Base-by-base conservation (phyloP, 2,113 vertebrate species). In the Sander lucioperca region DNA sequence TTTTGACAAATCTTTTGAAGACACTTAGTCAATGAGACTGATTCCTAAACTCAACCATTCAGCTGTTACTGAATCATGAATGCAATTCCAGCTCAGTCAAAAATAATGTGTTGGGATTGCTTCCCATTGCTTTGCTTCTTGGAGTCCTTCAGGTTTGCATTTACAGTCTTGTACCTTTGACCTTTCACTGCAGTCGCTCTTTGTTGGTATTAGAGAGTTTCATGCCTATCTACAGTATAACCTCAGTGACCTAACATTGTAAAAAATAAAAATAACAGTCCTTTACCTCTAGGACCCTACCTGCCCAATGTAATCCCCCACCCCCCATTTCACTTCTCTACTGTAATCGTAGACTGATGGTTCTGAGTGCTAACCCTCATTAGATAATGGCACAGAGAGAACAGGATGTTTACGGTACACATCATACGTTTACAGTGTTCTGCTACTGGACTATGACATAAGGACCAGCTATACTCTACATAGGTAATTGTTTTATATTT, bases 311-410 rank as follows among this genome's bases (percentile, higher is more conserved):
- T 89, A 91, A 92, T 88, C 82, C 86, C 56, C 71, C 51, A 80
- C 86, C 56, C 71, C 51, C 57, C 39, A 59, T 48, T 76, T 83
- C 45, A 74, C 82, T 58, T 64, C 51, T 30, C 77, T 15, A 63
- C 50, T 81, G 78, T 74, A 64, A 85, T 80, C 3, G 39, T 62
- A 73, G 62, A 57, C 65, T 43, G 58, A 85, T 45, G 80, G 39
- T 78, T 83, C 30, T 54, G 33, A 86, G 84, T 54, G 78, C 80
- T 85, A 79, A 25, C 64, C 57, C 82, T 91, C 91, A 91, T 91
- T 90, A 90, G 87, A 83, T 91, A 91, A 92, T 92, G 86, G 83
- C 85, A 76, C 61, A 7, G 66, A 58, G 47, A n/a, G 74, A 72
- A 77, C 6, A 1, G 14, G 23, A 72, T 79, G 84, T 85, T 74